Evolutionary conservation across 2,888 invertebrate genomes (phyloP), one percentile per base, ranked within the genome.

Genomic region (Oscheius sp.): DNA sequence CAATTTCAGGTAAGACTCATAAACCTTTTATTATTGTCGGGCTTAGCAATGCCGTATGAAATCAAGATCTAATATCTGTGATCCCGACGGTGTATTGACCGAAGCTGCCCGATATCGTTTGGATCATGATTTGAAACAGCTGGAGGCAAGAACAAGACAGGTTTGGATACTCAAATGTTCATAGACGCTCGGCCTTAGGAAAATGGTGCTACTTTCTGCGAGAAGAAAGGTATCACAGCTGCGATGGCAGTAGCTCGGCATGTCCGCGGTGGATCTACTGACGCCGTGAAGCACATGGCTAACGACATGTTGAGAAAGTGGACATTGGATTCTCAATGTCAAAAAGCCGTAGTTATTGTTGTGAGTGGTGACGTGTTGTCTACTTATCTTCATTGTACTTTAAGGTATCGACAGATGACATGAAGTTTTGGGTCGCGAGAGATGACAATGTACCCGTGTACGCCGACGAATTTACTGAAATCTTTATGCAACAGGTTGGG

Each of bases 361-460:
- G 78, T 81, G 12, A 23, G 55, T 53, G 5, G 35, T 35, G 35
- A 35, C 35, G 35, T 9, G 9, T 6, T 35, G 35, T 9, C 9
- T 3, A 18, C 21, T 35, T 69, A 7, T 21, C 41, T n/a, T 35
- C n/a, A 12, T 21, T 16, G 18, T 18, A 6, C 18, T 55, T 29
- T 72, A 13, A 72, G 72, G 75, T 84, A 13, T 81, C 86, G 2
- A 80, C 81, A 0, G 87, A 87, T 55, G 87, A 87, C 46, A 78
- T 77, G 71, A 84, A 84, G 66, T 86, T 87, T 73, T 87, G 87
- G 87, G 85, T 85, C 21, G 84, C 85, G 2, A 73, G 86, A 27
- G 86, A 84, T 58, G 79, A 81, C 43, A 79, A 78, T 63, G 86
- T 83, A 21, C 87, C 87, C 0, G 82, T 86, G 18, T 85, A 85